phyloP scores from a whole-genome alignment of 2,888 invertebrate species.

The Caenorhabditis sinica region DNA sequence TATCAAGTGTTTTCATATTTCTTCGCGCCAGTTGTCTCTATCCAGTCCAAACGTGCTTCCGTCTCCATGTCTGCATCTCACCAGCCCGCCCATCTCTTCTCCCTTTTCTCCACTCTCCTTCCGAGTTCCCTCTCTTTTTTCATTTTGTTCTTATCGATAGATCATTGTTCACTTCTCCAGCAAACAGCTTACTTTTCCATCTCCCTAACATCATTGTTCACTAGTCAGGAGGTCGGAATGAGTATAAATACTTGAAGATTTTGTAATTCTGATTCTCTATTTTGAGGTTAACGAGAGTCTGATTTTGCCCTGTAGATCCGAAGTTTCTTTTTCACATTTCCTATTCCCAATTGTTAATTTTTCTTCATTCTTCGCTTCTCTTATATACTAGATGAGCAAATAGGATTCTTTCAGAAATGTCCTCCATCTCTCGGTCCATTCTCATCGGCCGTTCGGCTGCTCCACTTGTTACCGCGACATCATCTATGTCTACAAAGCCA shows the following conservation, averaged over 20 bases:
- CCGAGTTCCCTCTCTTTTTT: constrained; percentile 24
- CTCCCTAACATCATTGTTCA: constrained; percentile 52
- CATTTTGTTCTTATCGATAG: constrained; percentile 47
- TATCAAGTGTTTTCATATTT: constrained; percentile 13
- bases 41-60: constrained; percentile 32
- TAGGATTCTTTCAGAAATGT: constrained; percentile 16
- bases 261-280: not conserved
- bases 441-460: constrained; percentile 41
- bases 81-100: constrained; percentile 49
- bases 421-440: constrained; percentile 48
- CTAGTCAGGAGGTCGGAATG: not conserved
- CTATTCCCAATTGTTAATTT: not conserved
- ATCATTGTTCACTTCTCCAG: constrained; percentile 44
- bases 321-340: not conserved
- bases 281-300: not conserved
- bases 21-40: constrained; percentile 38
- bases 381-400: no score
- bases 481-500: constrained; percentile 55
- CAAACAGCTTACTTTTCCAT: not conserved
- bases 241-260: constrained; percentile 16
- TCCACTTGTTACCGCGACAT: constrained; percentile 25
- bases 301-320: not conserved
- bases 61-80: constrained; percentile 43
- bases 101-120: constrained; percentile 22
- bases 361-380: not conserved